Base-by-base conservation (phyloP, 2,888 invertebrate species). In the Pantelozetes paolii region DNA sequence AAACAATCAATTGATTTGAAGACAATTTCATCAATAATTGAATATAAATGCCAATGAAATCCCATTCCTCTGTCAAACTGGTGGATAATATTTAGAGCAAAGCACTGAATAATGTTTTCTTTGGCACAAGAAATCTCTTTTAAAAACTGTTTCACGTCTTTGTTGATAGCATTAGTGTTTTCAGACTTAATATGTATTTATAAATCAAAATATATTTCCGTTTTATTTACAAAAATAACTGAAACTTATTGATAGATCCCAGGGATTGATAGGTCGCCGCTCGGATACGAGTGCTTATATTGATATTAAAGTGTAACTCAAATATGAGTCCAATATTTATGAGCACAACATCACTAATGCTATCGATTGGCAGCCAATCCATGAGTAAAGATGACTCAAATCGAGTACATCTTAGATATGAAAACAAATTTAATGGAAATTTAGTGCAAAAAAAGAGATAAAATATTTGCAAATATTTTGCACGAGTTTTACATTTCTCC, bases 381-480 rank as follows among this genome's bases (percentile, higher is more conserved):
- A 8, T 36, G 9, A 36, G 36, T 36, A 36, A 36, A 36, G 9
- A 9, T 36, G 6, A 36, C 36, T 8, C 2, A 54, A 26, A 54
- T 54, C 8, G 54, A 54, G 54, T 26, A 54, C 26, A 54, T 54
- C 54, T 54, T 26, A 23, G 54, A 54, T 54, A 23, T 54, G 54
- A 54, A 20, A 11, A 23, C 6, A 54, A 23, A 26, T 54, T 13
- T 54, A 54, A 26, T 54, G 26, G 23, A 50, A 1, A 50, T 50
- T 50, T 20, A n/a, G 50, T 50, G 50, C 23, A 2, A 54, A 45
- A 8, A 36, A 36, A 36, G 6, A 36, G 36, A 36, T 36, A 36
- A 36, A 36, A 36, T 50, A 50, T n/a, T n/a, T 3, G n/a, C 50
- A 50, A 54, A 23, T 20, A 6, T 50, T 26, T 54, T 26, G 23